Conservation (phyloP, 2,797 vertebrate genomes). For the Mycteria americana region DNA sequence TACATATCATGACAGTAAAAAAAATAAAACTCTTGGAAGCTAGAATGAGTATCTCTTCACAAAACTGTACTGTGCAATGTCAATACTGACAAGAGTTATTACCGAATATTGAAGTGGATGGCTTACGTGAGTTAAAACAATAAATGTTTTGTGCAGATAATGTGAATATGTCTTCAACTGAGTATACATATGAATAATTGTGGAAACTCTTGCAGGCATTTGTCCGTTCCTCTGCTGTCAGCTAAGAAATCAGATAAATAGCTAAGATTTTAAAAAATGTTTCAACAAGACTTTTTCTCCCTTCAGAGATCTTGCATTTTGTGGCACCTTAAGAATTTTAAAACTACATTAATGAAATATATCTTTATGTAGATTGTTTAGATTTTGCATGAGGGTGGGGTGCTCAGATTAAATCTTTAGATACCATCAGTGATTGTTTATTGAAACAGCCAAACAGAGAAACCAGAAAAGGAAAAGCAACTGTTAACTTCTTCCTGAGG, state of each 20-base stretch:
- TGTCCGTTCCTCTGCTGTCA: background rate
- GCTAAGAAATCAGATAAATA: background rate
- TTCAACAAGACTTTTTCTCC: background rate
- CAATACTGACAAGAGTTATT: background rate
- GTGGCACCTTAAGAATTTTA: background rate
- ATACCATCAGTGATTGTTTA: background rate
- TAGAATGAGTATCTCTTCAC: background rate
- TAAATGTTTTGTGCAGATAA: background rate
- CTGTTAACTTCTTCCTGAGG: background rate
- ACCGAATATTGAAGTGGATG: background rate
- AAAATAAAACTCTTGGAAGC: background rate
- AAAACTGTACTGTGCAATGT: background rate
- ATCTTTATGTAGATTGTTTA: background rate
- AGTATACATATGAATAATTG: background rate
- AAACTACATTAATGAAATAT: background rate
- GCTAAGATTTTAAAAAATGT: background rate
- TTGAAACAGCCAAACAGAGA: background rate
- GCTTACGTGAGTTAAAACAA: background rate
- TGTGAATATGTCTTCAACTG: background rate
- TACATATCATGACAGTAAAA: background rate
- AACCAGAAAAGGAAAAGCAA: background rate
- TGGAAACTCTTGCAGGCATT: background rate
- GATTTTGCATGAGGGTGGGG: background rate
- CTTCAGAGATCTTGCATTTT: background rate
- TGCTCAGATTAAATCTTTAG: background rate